phyloP scores from a whole-genome alignment of 2,113 vertebrate genomes.

The chimpanzee (Pan troglodytes) region DNA sequence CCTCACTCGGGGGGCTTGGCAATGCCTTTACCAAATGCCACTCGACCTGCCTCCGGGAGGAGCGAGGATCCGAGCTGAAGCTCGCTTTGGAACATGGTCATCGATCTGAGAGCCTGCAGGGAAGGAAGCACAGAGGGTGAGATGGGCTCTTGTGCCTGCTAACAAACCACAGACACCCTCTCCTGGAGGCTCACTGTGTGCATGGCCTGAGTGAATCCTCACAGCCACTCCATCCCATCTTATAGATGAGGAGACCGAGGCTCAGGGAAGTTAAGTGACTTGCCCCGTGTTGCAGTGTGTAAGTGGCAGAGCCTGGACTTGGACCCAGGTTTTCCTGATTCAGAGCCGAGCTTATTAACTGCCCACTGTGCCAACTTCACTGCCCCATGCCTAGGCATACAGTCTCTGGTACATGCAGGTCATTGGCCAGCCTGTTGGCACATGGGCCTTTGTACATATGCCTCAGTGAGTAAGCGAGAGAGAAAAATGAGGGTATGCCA shows the following conservation, averaged over 20 bases:
- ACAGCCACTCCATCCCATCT: neutral
- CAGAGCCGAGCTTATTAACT: neutral
- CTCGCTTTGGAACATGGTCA: conserved; percentile 95
- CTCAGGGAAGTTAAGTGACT: neutral
- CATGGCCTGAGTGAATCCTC: neutral
- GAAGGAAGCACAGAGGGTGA: neutral
- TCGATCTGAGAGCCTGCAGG: conserved; percentile 94
- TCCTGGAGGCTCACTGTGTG: rapidly evolving
- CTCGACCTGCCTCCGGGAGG: conserved; percentile 96
- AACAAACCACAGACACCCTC: rapidly evolving
- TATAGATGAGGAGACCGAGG: neutral
- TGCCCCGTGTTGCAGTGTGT: neutral
- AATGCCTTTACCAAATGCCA: conserved; percentile 92
- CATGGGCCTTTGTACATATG: neutral
- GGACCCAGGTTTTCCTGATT: neutral
- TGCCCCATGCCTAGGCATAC: neutral
- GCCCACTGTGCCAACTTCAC: neutral
- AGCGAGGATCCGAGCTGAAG: conserved; percentile 94
- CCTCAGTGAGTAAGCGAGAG: neutral
- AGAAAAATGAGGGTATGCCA: neutral
- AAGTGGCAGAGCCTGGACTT: neutral
- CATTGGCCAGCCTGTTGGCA: neutral
- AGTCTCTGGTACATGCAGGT: neutral
- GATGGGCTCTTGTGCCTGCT: rapidly evolving
- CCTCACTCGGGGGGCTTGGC: conserved; percentile 76